Evolutionary conservation across 2,888 invertebrate species (phyloP), one percentile per base, ranked within the genome.

Genomic region (Oasisia sp.): DNA sequence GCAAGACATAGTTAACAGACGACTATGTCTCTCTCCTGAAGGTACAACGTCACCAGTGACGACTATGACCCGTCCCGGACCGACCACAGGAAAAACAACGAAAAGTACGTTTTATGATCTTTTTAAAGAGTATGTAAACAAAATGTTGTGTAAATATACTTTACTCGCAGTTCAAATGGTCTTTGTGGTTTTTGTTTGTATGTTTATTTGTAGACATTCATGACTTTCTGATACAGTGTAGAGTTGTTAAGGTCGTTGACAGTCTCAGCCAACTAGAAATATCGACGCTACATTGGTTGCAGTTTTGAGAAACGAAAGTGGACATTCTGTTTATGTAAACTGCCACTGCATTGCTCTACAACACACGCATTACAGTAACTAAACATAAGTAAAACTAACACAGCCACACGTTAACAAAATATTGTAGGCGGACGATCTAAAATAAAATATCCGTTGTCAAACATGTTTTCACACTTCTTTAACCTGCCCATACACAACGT

Each of bases 1-100:
- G 27, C 74, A 74, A 5, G 27, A 74, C 11, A 19, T n/a, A 5
- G 27, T 74, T 74, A 74, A 19, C 19, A 74, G 7, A 74, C 27
- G 50, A 12, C 12, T 50, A 45, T 91, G 19, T 38, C n/a, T 89
- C 44, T 89, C 32, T 92, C 32, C 45, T 92, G 32, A 94, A 96
- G 96, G 91, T 96, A 96, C 94, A 96, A 96, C 93, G 95, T 96
- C 45, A 95, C 95, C n/a, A 96, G 96, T n/a, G 95, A 96, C 94
- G 96, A 96, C 92, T 96, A 96, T 93, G 95, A 96, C 92, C 95
- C 96, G 0, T 95, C 94, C 92, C 92, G 94, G 89, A 96, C 95
- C n/a, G 94, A 95, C 93, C 92, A 94, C 91, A 94, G 92, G 32
- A 93, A 94, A n/a, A 96, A 96, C 93, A 93, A 94, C 19, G 93